Conservation (phyloP, 2,888 invertebrate genomes). For the Bibio marci region DNA sequence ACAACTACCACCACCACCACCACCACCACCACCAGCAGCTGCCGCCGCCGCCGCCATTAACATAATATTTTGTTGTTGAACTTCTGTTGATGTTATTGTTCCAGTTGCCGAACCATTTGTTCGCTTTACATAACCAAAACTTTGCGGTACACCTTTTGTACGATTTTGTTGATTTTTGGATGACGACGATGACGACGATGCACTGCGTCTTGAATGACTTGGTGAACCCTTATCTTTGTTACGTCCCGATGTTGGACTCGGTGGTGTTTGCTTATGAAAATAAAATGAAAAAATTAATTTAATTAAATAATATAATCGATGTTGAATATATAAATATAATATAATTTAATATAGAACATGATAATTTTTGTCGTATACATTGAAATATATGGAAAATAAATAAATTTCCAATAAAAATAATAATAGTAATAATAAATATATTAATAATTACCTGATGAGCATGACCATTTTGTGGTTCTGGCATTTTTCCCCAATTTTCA, state of each 20-base stretch:
- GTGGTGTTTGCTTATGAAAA: conserved; percentile 18
- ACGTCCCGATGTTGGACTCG: conserved; percentile 25
- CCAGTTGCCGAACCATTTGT: conserved; percentile 43
- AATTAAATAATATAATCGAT: not conserved
- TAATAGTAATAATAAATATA: too few relatives aligned
- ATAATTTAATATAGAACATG: too few relatives aligned
- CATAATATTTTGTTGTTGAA: conserved; percentile 23
- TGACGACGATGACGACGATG: conserved; percentile 16
- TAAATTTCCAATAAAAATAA: too few relatives aligned
- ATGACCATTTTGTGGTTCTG: conserved; percentile 20
- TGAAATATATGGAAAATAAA: too few relatives aligned
- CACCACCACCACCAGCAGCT: too few relatives aligned
- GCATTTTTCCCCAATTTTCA: conserved; percentile 29
- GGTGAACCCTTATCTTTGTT: conserved; percentile 26
- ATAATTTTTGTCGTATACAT: too few relatives aligned
- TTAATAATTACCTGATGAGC: conserved; percentile 4
- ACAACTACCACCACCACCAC: too few relatives aligned
- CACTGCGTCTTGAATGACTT: conserved; percentile 24
- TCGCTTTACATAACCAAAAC: conserved; percentile 71
- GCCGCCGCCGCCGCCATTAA: conserved; percentile 21
- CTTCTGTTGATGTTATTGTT: conserved; percentile 28
- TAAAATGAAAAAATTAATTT: not conserved
- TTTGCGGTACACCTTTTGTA: conserved; percentile 64
- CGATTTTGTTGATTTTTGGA: conserved; percentile 30
- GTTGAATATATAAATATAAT: too few relatives aligned